phyloP scores from a whole-genome alignment of 1,140 invertebrate genomes.

The Trachymyrmex septentrionalis region DNA sequence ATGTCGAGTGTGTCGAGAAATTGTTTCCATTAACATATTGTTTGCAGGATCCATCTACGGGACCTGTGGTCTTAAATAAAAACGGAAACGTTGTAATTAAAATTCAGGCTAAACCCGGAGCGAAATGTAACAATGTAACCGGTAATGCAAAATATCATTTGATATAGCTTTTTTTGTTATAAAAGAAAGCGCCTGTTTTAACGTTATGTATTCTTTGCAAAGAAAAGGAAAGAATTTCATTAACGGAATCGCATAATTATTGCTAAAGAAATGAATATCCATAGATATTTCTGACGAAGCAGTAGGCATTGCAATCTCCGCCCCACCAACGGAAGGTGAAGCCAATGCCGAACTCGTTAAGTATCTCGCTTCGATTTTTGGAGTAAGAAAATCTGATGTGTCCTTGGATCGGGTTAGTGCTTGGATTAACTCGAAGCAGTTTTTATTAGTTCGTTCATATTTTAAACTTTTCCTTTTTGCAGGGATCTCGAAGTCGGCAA shows the following conservation, averaged over 20 bases:
- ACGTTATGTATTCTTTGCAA: background rate
- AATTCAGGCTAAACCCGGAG: constrained; percentile 92
- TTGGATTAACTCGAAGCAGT: background rate
- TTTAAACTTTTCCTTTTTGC: constrained; percentile 59
- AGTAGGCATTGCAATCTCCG: constrained; percentile 91
- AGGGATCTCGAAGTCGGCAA: constrained; percentile 87
- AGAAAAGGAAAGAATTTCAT: background rate
- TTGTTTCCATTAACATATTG: constrained; percentile 10
- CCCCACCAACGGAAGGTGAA: constrained; percentile 93
- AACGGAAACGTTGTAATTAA: constrained; percentile 89
- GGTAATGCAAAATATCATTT: constrained; percentile 83
- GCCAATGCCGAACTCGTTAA: constrained; percentile 92
- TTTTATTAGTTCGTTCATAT: background rate
- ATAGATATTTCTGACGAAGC: constrained; percentile 85
- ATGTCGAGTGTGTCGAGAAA: background rate
- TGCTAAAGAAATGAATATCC: constrained; percentile 37
- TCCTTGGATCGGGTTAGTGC: constrained; percentile 89
- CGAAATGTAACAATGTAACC: constrained; percentile 91
- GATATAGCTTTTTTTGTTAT: constrained; percentile 15
- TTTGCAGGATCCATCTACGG: constrained; percentile 58
- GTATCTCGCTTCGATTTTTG: constrained; percentile 90
- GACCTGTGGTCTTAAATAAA: constrained; percentile 87
- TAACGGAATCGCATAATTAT: constrained; percentile 4
- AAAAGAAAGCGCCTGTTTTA: background rate
- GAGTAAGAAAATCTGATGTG: constrained; percentile 90